phyloP scores from a whole-genome alignment of 2,113 vertebrate genomes.

The Semicossyphus pulcher region DNA sequence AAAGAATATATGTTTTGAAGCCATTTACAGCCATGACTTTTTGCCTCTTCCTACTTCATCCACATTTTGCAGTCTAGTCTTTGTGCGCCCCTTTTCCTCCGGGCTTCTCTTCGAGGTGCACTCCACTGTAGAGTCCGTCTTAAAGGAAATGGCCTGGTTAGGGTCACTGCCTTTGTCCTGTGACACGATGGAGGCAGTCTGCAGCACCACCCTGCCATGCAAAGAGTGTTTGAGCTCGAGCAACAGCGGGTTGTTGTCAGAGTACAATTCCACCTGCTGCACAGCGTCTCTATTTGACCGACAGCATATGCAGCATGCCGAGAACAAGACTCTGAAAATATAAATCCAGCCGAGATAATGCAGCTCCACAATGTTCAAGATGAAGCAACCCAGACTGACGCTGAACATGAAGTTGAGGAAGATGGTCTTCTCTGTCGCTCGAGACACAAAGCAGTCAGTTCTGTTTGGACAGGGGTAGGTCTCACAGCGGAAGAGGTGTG shows the following conservation, averaged over 20 bases:
- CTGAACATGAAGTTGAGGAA: conserved; percentile 82
- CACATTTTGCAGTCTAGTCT: conserved; percentile 57
- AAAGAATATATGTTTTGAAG: not conserved
- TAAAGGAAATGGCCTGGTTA: conserved; percentile 70
- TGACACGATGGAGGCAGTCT: conserved; percentile 50
- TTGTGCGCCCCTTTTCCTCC: conserved; percentile 68
- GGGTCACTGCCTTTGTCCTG: conserved; percentile 51
- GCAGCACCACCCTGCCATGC: conserved; percentile 73
- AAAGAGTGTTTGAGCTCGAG: conserved; percentile 77
- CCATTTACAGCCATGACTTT: conserved; percentile 75
- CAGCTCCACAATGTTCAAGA: conserved; percentile 78
- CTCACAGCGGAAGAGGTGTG: conserved; percentile 74
- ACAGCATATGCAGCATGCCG: conserved; percentile 71
- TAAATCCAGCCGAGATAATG: conserved; percentile 78
- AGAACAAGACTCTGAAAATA: conserved; percentile 73
- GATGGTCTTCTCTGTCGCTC: conserved; percentile 78
- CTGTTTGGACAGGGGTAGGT: conserved; percentile 76
- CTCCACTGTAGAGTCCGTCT: conserved; percentile 73
- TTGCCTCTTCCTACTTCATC: conserved; percentile 61
- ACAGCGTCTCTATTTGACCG: conserved; percentile 27
- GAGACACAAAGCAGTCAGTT: conserved; percentile 79
- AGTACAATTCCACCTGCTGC: conserved; percentile 48
- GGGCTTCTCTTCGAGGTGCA: conserved; percentile 58
- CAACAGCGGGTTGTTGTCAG: conserved; percentile 69
- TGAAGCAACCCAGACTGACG: conserved; percentile 76